A percentile compares a stretch with the other conserved stretches of the same genome.
phyloP scores from a whole-genome alignment of 1,140 invertebrate species.

The Lamellibrachia luymesi region DNA sequence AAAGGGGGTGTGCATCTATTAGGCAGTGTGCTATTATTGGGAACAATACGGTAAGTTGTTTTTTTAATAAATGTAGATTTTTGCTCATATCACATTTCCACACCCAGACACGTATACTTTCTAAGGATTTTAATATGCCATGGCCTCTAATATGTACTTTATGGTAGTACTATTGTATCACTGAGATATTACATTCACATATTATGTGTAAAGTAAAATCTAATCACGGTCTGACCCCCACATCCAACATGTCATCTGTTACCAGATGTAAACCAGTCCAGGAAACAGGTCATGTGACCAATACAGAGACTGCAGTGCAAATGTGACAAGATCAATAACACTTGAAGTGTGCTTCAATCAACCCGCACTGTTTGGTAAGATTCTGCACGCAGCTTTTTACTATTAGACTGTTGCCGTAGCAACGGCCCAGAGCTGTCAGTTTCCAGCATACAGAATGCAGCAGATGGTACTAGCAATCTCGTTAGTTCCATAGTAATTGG shows the following conservation, averaged over 20 bases:
- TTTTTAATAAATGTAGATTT: neutral
- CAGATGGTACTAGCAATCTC: neutral
- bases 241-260: neutral
- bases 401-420: neutral
- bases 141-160: too few species aligned
- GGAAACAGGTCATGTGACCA: neutral
- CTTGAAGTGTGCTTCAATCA: neutral
- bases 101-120: neutral
- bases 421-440: neutral
- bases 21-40: too few species aligned
- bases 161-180: too few species aligned
- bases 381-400: neutral
- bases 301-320: neutral
- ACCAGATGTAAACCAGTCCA: neutral
- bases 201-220: neutral
- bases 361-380: neutral
- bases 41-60: too few species aligned
- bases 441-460: neutral
- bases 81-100: neutral
- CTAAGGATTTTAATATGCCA: too few species aligned
- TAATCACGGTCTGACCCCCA: neutral
- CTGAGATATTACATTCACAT: neutral
- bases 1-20: too few species aligned
- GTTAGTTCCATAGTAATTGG: neutral
- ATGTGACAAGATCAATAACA: neutral